These are phyloP conservation scores for Argyrosomus japonicus DNA, from an alignment of 2,113 vertebrate genomes.

Conservation along the genomic window DNA sequence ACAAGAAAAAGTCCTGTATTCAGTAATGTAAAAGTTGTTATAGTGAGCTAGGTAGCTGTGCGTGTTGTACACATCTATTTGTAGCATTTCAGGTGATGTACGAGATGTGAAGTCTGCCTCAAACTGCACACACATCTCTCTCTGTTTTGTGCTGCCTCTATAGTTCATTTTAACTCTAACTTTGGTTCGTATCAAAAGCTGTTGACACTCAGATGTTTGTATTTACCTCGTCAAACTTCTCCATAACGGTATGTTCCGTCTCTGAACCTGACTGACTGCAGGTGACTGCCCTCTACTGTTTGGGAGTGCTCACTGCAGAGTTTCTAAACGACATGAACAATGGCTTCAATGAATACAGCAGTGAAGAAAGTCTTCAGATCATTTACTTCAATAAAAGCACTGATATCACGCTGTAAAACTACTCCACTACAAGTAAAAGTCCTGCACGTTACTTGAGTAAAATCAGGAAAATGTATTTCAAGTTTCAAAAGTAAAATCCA, in stretches of 20 bases:
- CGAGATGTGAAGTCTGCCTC: neutral
- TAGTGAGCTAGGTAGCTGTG: neutral
- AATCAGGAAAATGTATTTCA: neutral
- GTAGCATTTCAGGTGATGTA: neutral
- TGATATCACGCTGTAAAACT: neutral
- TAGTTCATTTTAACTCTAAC: neutral
- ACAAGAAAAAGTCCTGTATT: no score
- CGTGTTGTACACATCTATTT: neutral
- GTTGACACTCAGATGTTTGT: no score
- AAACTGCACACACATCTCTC: neutral
- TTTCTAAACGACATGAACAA: neutral
- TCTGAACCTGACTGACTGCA: neutral
- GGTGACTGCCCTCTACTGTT: slow-evolving; percentile 11
- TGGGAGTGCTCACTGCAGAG: slow-evolving; percentile 29
- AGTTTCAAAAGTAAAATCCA: neutral
- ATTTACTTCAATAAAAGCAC: neutral
- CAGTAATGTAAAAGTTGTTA: no score
- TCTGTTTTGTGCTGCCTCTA: neutral
- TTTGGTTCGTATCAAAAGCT: no score
- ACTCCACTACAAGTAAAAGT: neutral
- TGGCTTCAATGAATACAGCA: neutral
- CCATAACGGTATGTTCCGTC: slow-evolving; percentile 45
- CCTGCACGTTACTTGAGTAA: neutral
- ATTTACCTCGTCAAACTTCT: slow-evolving; percentile 67
- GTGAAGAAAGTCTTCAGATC: neutral